phyloP scores from a whole-genome alignment of 2,113 vertebrate genomes.

The Pygathrix nemaeus region DNA sequence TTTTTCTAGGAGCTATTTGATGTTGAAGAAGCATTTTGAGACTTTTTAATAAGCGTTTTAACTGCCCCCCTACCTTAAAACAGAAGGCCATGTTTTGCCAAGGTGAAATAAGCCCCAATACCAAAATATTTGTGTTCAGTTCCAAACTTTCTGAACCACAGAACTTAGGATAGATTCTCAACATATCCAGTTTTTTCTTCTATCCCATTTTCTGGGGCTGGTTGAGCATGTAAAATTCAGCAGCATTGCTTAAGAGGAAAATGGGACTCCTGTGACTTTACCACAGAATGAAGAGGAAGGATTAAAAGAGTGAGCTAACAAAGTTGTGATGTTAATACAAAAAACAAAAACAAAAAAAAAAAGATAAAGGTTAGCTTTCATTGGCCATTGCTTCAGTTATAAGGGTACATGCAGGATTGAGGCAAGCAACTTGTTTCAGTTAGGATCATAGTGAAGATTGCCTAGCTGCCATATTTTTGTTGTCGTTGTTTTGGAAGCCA shows the following conservation, averaged over 20 bases:
- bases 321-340: background rate
- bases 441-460: background rate
- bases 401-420: background rate
- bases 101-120: constrained; percentile 48
- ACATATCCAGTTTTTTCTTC: background rate
- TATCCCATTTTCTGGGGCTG: background rate
- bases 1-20: constrained; percentile 79
- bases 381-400: background rate
- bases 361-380: background rate
- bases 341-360: background rate
- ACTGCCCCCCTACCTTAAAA: constrained; percentile 42
- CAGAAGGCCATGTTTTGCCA: constrained; percentile 59
- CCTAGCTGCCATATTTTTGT: background rate
- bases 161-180: constrained; percentile 57
- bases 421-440: background rate
- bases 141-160: constrained; percentile 63
- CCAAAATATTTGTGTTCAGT: constrained; percentile 65
- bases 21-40: constrained; percentile 73
- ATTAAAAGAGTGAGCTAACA: constrained; percentile 35
- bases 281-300: constrained; percentile 47
- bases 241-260: background rate
- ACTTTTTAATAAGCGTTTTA: constrained; percentile 74
- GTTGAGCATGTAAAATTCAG: constrained; percentile 9
- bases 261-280: constrained; percentile 50
- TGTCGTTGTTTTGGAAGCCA: background rate